Percentiles rank a stretch among this genome's conserved stretches.
Conservation (phyloP, 2,888 invertebrate genomes). For the Amphimallon solstitiale region DNA sequence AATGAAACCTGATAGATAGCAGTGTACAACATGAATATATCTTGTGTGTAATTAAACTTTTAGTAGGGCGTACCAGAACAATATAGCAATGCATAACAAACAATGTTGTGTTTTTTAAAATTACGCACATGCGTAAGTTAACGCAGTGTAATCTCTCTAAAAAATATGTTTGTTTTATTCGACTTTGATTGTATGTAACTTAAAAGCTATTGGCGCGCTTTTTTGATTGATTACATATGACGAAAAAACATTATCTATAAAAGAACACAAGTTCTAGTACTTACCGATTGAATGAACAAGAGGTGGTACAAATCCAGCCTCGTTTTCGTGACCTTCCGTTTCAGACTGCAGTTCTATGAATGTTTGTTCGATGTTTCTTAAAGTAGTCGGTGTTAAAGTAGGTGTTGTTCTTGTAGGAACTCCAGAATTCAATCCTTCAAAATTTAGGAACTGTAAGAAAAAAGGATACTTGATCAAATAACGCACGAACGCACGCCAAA, state of each 20-base stretch:
- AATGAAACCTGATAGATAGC: too few species aligned
- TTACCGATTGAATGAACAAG: conserved; percentile 65
- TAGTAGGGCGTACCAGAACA: too few species aligned
- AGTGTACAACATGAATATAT: too few species aligned
- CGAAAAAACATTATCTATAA: too few species aligned
- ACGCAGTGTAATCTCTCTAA: neutral
- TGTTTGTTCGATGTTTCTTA: conserved; percentile 91
- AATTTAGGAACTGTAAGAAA: conserved; percentile 79
- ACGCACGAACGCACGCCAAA: conserved; percentile 11
- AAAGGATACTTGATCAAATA: conserved; percentile 45
- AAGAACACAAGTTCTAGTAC: conserved; percentile 26
- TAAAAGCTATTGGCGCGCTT: too few species aligned
- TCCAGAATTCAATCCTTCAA: conserved; percentile 88
- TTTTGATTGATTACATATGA: too few species aligned
- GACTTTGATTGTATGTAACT: too few species aligned
- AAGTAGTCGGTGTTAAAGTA: conserved; percentile 92
- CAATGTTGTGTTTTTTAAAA: too few species aligned
- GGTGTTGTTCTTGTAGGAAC: conserved; percentile 94
- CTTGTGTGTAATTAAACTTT: too few species aligned
- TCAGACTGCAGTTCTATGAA: conserved; percentile 87
- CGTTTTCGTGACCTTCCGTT: conserved; percentile 78
- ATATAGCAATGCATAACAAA: too few species aligned
- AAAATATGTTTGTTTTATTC: neutral
- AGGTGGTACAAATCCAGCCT: conserved; percentile 95
- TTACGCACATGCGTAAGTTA: neutral